phyloP scores from a whole-genome alignment of 1,140 invertebrate genomes.

The Drosophila jambulina region DNA sequence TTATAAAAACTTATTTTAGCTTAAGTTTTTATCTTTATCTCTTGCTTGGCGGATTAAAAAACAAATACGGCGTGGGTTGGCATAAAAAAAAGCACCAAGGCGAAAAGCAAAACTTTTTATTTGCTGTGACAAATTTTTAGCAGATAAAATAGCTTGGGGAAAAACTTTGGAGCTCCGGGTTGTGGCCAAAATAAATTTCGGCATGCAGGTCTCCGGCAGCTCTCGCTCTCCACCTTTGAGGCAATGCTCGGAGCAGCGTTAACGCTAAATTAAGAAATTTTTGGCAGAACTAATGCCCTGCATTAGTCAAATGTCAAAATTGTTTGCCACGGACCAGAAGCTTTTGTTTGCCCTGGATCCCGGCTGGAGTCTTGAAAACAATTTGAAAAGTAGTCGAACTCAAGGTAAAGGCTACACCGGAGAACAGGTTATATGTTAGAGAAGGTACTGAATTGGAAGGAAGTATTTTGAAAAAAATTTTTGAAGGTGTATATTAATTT shows the following conservation, averaged over 20 bases:
- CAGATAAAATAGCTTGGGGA: constrained; percentile 66
- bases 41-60: constrained; percentile 72
- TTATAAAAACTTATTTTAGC: constrained; percentile 74
- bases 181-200: constrained; percentile 65
- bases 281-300: constrained; percentile 75
- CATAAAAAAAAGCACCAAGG: constrained; percentile 15
- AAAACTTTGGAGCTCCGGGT: constrained; percentile 62
- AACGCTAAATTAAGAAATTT: constrained; percentile 79
- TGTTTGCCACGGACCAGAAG: constrained; percentile 44
- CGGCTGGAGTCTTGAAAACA: constrained; percentile 45
- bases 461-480: not conserved
- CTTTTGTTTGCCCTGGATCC: constrained; percentile 6
- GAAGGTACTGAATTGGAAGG: not conserved
- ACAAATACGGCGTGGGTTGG: constrained; percentile 36
- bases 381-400: constrained; percentile 48
- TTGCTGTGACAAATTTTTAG: constrained; percentile 81
- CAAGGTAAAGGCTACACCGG: constrained; percentile 15
- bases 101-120: constrained; percentile 77
- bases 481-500: not conserved
- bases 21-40: constrained; percentile 80
- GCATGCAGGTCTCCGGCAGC: constrained; percentile 32
- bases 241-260: constrained; percentile 40
- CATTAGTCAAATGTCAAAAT: constrained; percentile 82
- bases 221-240: constrained; percentile 25
- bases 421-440: not conserved